Percentiles rank a stretch among this genome's conserved stretches.
phyloP scores from a whole-genome alignment of 2,888 invertebrate species.

The Pegoplata infirma region DNA sequence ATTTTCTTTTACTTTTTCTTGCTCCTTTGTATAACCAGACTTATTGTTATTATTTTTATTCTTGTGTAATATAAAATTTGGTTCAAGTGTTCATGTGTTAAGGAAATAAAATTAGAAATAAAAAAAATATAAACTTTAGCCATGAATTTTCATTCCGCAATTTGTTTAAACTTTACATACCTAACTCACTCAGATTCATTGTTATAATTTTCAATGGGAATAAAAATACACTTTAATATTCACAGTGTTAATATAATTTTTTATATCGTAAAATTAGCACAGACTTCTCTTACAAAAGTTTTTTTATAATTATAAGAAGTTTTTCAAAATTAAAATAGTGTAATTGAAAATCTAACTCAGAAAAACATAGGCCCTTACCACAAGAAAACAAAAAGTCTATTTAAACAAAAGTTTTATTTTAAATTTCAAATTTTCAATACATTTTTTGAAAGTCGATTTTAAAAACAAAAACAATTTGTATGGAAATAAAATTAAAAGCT shows the following conservation, averaged over 20 bases:
- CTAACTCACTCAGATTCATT: neutral
- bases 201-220: neutral
- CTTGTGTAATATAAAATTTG: too few species aligned
- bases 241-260: neutral
- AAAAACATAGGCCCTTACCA: too few species aligned
- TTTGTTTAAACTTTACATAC: neutral
- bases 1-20: neutral
- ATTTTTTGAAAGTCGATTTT: too few species aligned
- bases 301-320: neutral
- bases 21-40: neutral
- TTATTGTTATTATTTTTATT: neutral
- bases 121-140: neutral
- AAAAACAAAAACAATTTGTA: too few species aligned
- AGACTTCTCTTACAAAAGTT: neutral
- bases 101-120: conserved; percentile 24
- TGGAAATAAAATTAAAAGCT: too few species aligned
- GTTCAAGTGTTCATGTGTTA: neutral
- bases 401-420: too few species aligned
- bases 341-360: too few species aligned
- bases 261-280: neutral
- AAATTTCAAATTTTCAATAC: too few species aligned
- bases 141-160: neutral
- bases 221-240: neutral
- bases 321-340: neutral
- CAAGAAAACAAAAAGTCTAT: too few species aligned